These are phyloP conservation scores for Ormyrus labotus DNA, from an alignment of 2,888 invertebrate species.

Conservation along the genomic window DNA sequence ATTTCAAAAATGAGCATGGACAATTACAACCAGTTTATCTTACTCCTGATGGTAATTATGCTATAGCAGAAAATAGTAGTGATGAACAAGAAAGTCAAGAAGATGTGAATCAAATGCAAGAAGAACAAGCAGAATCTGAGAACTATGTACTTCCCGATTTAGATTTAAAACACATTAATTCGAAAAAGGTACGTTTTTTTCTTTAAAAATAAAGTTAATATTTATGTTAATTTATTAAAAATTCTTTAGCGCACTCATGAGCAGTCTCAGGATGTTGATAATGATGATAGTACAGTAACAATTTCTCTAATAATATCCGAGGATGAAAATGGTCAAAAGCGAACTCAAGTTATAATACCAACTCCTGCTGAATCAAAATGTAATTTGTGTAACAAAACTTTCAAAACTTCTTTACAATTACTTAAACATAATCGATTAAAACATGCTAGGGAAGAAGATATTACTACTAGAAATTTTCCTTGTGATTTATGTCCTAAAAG, in stretches of 20 bases:
- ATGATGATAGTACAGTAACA: conserved; percentile 74
- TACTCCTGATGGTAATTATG: conserved; percentile 73
- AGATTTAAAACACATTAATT: conserved; percentile 59
- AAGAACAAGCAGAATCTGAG: conserved; percentile 62
- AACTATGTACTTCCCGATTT: conserved; percentile 65
- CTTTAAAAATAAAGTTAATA: neutral
- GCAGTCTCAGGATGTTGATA: conserved; percentile 63
- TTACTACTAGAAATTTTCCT: conserved; percentile 73
- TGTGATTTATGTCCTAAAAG: conserved; percentile 74
- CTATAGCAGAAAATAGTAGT: conserved; percentile 68
- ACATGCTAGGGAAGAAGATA: conserved; percentile 74
- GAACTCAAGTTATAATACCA: conserved; percentile 76
- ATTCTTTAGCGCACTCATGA: conserved; percentile 9
- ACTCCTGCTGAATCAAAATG: conserved; percentile 74
- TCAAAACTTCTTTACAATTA: conserved; percentile 75
- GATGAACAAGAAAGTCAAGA: conserved; percentile 69
- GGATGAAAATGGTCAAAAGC: conserved; percentile 74
- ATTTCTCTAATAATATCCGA: conserved; percentile 75
- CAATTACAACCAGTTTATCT: conserved; percentile 72
- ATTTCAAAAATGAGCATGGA: conserved; percentile 73
- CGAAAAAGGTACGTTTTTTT: conserved; percentile 60
- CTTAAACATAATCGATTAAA: conserved; percentile 73
- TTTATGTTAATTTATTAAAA: neutral
- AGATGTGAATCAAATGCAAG: conserved; percentile 55
- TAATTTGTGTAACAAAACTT: conserved; percentile 76